Percentiles rank a stretch among this genome's conserved stretches.
These are phyloP conservation scores for Orthonyx spaldingii DNA, from an alignment of 2,113 vertebrate genomes.

Conservation along the genomic window DNA sequence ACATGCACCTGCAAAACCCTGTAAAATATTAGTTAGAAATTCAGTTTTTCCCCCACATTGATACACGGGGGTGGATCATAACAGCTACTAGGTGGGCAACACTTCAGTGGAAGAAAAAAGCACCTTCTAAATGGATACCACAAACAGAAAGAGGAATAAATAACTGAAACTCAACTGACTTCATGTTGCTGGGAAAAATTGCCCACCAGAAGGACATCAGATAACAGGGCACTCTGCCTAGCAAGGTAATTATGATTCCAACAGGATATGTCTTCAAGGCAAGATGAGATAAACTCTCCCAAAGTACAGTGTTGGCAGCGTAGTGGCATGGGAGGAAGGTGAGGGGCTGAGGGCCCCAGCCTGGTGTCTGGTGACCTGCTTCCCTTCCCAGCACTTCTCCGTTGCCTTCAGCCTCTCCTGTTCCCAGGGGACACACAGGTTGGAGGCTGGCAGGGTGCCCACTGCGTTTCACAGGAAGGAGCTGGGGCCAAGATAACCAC, in stretches of 20 bases:
- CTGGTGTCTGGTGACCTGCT: background rate
- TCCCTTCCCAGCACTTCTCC: background rate
- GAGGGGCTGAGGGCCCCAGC: background rate
- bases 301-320: accelerated
- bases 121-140: background rate
- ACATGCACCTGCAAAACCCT: background rate
- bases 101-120: background rate
- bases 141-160: background rate
- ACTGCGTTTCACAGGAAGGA: background rate
- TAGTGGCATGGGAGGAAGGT: accelerated
- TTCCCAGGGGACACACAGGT: accelerated
- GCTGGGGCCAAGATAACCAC: accelerated
- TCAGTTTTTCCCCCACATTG: accelerated
- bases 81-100: background rate
- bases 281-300: background rate
- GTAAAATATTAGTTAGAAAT: background rate
- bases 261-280: background rate
- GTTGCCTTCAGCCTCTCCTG: background rate
- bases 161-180: background rate
- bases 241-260: background rate
- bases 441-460: background rate
- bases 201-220: background rate
- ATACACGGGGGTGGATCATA: background rate
- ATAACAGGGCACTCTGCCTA: background rate
- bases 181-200: background rate